Evolutionary conservation across 2,797 vertebrate genomes (phyloP).

Genomic region (Microctenopoma lineatum): DNA sequence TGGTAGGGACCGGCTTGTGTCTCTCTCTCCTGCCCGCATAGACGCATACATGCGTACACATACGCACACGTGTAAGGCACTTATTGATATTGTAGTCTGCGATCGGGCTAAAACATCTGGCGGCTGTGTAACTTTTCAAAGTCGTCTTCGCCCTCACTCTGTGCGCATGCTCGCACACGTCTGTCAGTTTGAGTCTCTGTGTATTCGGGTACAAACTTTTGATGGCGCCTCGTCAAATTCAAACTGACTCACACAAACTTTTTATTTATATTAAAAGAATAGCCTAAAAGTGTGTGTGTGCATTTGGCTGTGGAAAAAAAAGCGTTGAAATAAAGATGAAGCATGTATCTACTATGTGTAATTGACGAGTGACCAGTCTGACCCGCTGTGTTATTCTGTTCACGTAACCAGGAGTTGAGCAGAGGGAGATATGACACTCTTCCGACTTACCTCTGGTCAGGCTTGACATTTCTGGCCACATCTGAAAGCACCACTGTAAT

Average conservation of each 20-base stretch:
- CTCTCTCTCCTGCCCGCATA: background rate
- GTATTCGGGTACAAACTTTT: slow-evolving; percentile 74
- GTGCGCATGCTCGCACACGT: slow-evolving; percentile 50
- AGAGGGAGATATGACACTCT: slow-evolving; percentile 35
- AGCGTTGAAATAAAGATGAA: slow-evolving; percentile 39
- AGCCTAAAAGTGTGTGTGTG: slow-evolving; percentile 19
- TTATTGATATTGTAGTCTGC: slow-evolving; percentile 77
- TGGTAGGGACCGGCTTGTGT: slow-evolving; percentile 15
- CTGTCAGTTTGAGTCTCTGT: slow-evolving; percentile 49
- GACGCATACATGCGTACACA: background rate
- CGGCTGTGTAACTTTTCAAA: slow-evolving; percentile 78
- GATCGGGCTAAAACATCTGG: slow-evolving; percentile 81
- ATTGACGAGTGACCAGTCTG: slow-evolving; percentile 31
- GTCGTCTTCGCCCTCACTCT: slow-evolving; percentile 77
- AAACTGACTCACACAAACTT: slow-evolving; percentile 60
- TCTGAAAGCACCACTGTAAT: slow-evolving; percentile 31
- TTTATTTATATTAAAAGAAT: slow-evolving; percentile 40
- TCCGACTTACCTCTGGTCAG: slow-evolving; percentile 46
- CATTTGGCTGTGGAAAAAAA: slow-evolving; percentile 29
- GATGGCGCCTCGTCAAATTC: slow-evolving; percentile 77
- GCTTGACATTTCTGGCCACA: slow-evolving; percentile 49
- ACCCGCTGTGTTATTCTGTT: slow-evolving; percentile 54
- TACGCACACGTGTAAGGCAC: slow-evolving; percentile 29
- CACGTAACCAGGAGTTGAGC: slow-evolving; percentile 26
- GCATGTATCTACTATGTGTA: slow-evolving; percentile 29